phyloP scores from a whole-genome alignment of 2,797 vertebrate species.

The Tenualosa thibaudeaui region DNA sequence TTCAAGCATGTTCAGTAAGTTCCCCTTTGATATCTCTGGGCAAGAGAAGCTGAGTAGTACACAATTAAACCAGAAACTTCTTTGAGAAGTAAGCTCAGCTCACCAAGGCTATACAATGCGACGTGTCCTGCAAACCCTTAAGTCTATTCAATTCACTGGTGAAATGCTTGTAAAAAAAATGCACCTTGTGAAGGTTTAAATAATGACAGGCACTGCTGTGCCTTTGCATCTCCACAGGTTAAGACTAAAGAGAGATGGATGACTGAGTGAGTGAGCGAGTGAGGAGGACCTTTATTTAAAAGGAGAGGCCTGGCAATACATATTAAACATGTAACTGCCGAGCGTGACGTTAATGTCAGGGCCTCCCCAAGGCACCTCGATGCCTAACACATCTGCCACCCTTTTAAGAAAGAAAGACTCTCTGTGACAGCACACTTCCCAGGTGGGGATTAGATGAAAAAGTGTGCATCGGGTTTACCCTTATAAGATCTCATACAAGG shows the following conservation, averaged over 20 bases:
- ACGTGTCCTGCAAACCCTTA: conserved; percentile 41
- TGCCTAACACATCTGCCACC: conserved; percentile 60
- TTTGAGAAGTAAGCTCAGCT: conserved; percentile 43
- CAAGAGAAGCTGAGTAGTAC: conserved; percentile 52
- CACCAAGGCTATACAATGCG: conserved; percentile 43
- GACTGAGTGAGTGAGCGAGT: conserved; percentile 24
- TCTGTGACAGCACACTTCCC: conserved; percentile 48
- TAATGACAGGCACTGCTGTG: background rate
- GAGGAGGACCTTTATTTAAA: conserved; percentile 55
- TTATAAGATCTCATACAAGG: background rate
- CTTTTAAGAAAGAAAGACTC: conserved; percentile 31
- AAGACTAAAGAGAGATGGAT: conserved; percentile 42
- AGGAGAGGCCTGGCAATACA: conserved; percentile 55
- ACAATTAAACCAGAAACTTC: conserved; percentile 65
- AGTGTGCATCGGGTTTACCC: background rate
- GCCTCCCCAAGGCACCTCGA: conserved; percentile 62
- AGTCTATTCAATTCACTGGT: conserved; percentile 51
- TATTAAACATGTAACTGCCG: conserved; percentile 68
- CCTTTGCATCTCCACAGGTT: conserved; percentile 16
- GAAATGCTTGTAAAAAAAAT: conserved; percentile 12
- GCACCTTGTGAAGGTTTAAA: background rate
- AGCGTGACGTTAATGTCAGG: conserved; percentile 67
- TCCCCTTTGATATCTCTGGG: conserved; percentile 62
- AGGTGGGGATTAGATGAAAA: conserved; percentile 23
- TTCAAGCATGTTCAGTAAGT: conserved; percentile 58